These are phyloP conservation scores for Eciton burchellii DNA, from an alignment of 1,140 invertebrate species.

Conservation along the genomic window DNA sequence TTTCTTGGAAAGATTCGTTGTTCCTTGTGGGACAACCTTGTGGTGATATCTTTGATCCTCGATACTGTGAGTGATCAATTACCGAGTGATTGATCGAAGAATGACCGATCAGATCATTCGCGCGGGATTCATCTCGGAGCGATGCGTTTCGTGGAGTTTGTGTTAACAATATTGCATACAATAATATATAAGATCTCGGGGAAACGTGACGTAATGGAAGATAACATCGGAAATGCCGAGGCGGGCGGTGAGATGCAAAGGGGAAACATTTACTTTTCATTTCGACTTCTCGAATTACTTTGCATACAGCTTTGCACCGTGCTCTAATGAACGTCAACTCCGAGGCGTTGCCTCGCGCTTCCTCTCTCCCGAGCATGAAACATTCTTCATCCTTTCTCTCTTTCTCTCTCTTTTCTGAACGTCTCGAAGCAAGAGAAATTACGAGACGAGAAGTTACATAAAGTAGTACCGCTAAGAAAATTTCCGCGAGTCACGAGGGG, in stretches of 20 bases:
- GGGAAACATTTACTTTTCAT: constrained; percentile 49
- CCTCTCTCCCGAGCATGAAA: background rate
- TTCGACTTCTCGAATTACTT: constrained; percentile 51
- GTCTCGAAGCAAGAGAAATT: constrained; percentile 15
- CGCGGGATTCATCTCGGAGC: too few relatives aligned
- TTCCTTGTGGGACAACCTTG: too few relatives aligned
- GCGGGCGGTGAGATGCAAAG: background rate
- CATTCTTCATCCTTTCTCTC: background rate
- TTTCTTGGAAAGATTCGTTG: too few relatives aligned
- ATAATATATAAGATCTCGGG: background rate
- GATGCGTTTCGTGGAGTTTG: too few relatives aligned
- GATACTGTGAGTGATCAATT: too few relatives aligned
- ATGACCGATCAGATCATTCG: too few relatives aligned
- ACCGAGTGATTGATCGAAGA: too few relatives aligned
- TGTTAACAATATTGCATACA: background rate
- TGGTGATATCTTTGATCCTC: too few relatives aligned
- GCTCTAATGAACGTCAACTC: constrained; percentile 41
- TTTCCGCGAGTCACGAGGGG: background rate
- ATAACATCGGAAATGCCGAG: constrained; percentile 15
- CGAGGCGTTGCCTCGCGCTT: background rate
- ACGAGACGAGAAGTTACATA: background rate
- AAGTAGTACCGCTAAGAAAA: background rate
- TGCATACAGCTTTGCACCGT: constrained; percentile 5
- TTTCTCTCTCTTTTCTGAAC: too few relatives aligned
- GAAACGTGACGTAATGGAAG: background rate